phyloP scores from a whole-genome alignment of 2,888 invertebrate species.

The Aradus depressus region DNA sequence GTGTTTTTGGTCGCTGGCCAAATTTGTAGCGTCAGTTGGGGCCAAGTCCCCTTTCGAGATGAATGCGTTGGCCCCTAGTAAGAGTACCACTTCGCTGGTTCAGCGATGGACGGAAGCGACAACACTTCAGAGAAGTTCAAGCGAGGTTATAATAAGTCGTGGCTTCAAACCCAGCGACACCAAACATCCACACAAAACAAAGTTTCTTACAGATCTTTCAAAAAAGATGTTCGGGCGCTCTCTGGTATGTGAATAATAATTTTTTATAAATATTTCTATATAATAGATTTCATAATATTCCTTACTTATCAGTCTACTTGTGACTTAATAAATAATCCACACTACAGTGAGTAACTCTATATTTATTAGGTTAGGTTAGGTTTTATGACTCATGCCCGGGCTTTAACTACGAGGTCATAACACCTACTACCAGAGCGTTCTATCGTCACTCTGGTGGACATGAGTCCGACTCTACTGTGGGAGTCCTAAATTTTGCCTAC shows the following conservation, averaged over 20 bases:
- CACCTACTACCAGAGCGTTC: no score
- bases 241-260: conserved; percentile 48
- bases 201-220: conserved; percentile 68
- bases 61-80: conserved; percentile 21
- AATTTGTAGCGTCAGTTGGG: conserved; percentile 13
- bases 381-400: no score
- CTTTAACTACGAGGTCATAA: no score
- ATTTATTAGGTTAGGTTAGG: no score
- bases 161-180: conserved; percentile 79
- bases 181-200: conserved; percentile 68
- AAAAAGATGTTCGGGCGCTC: conserved; percentile 71
- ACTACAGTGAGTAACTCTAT: no score
- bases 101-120: conserved; percentile 19
- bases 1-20: conserved; percentile 25
- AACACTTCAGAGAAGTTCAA: conserved; percentile 34
- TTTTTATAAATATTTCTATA: not conserved
- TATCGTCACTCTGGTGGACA: no score
- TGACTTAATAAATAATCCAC: no score
- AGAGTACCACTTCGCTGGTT: conserved; percentile 23
- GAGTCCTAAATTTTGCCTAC: no score
- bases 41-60: conserved; percentile 12
- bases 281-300: not conserved
- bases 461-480: no score
- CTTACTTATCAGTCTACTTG: not conserved
- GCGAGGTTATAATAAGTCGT: conserved; percentile 55